Evolutionary conservation across 1,140 invertebrate genomes (phyloP), one percentile per base, ranked within the genome.

Genomic region (Drosophila pruinosa): DNA sequence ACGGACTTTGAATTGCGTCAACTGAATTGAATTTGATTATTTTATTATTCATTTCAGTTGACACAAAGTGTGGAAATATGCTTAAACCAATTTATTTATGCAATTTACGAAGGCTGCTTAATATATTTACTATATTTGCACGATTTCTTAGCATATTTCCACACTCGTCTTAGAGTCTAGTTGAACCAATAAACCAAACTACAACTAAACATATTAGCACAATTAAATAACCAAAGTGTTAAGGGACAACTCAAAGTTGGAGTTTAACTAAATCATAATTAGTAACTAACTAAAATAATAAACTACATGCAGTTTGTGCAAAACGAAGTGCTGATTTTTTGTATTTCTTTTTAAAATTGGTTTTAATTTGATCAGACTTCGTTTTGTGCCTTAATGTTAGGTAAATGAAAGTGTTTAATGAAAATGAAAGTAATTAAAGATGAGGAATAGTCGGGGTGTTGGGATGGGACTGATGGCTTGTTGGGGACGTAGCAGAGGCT

Each of bases 371-470:
- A 53, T 75, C 53, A 67, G 74, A 58, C 74, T 88, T 82, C 22
- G 71, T 58, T 75, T 88, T 78, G 71, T 72, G 67, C 7, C 52
- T 78, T 75, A 75, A 1, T 1, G 4, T 47, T 88, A 88, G n/a
- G 68, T 69, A 86, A 86, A 88, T 78, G 8, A 86, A 62, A 57
- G 26, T 24, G 31, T 26, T 21, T 45, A 75, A 89, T 34, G 47
- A 62, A 77, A 88, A 78, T 68, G 31, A 88, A 71, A 75, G 48
- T 89, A 88, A 88, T 67, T 78, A 82, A 89, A 62, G 72, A 28
- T 19, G 41, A 28, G 41, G 63, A 67, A 22, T 14, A 34, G 14
- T 36, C 12, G 6, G 14, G 54, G 47, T 21, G n/a, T 14, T 2
- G 1, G 36, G 39, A 52, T 52, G 39, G 71, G 41, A 48, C 12